Evolutionary conservation across 2,888 invertebrate species (phyloP).

Genomic region (Syrphus vitripennis): DNA sequence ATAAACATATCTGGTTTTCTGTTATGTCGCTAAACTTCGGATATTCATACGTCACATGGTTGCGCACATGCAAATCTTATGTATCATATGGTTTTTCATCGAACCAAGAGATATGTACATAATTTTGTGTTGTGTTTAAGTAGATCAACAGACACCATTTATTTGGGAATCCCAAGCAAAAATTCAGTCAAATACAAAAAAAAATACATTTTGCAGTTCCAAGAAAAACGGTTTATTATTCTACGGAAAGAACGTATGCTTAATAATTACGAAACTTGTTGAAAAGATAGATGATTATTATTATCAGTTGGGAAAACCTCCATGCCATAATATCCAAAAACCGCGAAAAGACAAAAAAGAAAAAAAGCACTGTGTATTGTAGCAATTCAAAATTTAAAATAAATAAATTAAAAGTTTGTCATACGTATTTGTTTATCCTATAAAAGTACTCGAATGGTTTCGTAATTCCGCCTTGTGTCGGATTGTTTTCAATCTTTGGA

Average conservation of each 20-base stretch:
- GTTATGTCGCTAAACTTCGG: not conserved
- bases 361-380: no score
- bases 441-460: no score
- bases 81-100: not conserved
- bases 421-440: no score
- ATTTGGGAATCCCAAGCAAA: not conserved
- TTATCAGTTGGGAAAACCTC: not conserved
- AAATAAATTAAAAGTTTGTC: no score
- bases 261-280: not conserved
- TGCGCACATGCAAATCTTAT: not conserved
- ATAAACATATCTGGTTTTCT: not conserved
- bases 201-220: not conserved
- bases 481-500: no score
- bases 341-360: not conserved
- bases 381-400: no score
- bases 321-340: not conserved
- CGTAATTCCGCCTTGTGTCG: no score
- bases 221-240: not conserved
- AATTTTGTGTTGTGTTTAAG: not conserved
- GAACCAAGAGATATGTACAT: not conserved
- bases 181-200: not conserved
- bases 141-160: not conserved
- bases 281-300: not conserved
- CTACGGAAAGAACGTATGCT: not conserved
- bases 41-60: not conserved